Evolutionary conservation across 2,113 vertebrate genomes (phyloP).

Genomic region (Saimiri boliviensis): DNA sequence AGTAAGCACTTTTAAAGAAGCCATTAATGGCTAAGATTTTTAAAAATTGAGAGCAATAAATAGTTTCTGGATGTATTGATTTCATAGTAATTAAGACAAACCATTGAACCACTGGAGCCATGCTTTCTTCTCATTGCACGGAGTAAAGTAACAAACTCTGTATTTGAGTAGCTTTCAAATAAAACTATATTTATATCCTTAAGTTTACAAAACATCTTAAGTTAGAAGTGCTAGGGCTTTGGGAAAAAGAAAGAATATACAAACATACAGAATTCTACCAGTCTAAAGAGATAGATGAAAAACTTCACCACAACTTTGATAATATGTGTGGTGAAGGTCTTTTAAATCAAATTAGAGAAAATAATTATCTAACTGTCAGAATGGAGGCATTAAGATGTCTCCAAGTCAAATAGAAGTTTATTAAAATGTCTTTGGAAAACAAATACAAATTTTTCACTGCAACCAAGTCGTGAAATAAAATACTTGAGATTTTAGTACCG

Average conservation of each 20-base stretch:
- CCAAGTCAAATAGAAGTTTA: background rate
- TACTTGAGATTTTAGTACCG: background rate
- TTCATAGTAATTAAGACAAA: background rate
- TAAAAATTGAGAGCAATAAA: background rate
- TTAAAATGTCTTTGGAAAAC: conserved; percentile 1
- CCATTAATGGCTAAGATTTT: background rate
- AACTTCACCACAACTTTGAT: background rate
- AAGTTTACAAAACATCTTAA: conserved; percentile 13
- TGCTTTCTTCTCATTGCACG: background rate
- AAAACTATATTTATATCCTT: background rate
- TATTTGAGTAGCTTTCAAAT: background rate
- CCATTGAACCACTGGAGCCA: background rate
- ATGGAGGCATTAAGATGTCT: background rate
- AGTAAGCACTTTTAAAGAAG: background rate
- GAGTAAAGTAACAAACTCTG: background rate
- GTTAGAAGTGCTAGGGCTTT: background rate
- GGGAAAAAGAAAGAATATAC: background rate
- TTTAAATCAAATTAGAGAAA: conserved; percentile 31
- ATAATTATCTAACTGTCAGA: background rate
- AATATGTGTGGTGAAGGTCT: background rate
- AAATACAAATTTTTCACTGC: background rate
- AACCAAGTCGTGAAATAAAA: conserved; percentile 13
- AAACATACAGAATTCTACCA: background rate
- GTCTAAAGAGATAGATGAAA: background rate
- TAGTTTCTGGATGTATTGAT: background rate